Conservation (phyloP, 2,888 invertebrate genomes). For the Tipula unca region DNA sequence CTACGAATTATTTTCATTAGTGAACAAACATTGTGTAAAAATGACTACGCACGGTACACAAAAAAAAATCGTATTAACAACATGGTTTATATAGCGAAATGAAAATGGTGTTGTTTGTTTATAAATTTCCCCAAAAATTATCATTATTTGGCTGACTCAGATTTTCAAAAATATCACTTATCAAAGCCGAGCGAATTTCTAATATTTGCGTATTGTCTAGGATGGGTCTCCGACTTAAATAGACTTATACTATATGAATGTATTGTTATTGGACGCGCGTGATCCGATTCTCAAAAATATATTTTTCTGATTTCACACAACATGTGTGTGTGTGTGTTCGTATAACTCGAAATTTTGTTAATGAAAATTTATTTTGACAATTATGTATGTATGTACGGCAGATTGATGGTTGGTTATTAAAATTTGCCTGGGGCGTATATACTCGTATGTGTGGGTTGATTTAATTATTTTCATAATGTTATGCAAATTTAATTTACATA, state of each 20-base stretch:
- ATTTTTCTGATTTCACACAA: neutral
- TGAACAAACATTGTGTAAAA: neutral
- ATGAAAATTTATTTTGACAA: neutral
- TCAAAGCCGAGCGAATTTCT: too few relatives aligned
- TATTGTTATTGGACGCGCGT: neutral
- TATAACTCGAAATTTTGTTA: neutral
- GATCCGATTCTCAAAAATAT: neutral
- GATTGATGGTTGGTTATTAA: neutral
- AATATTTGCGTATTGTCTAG: too few relatives aligned
- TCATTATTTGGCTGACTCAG: neutral
- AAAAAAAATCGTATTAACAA: too few relatives aligned
- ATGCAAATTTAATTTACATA: neutral
- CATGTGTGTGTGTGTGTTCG: neutral
- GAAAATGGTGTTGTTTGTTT: neutral
- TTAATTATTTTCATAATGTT: neutral
- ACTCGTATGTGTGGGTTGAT: neutral
- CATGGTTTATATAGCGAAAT: neutral
- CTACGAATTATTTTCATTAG: neutral
- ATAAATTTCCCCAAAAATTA: neutral
- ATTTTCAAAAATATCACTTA: neutral
- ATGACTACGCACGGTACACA: neutral
- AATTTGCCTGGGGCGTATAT: too few relatives aligned
- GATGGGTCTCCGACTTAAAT: neutral
- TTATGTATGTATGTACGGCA: too few relatives aligned
- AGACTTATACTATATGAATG: neutral